phyloP scores from a whole-genome alignment of 2,113 vertebrate genomes.

The Calyptomena viridis region DNA sequence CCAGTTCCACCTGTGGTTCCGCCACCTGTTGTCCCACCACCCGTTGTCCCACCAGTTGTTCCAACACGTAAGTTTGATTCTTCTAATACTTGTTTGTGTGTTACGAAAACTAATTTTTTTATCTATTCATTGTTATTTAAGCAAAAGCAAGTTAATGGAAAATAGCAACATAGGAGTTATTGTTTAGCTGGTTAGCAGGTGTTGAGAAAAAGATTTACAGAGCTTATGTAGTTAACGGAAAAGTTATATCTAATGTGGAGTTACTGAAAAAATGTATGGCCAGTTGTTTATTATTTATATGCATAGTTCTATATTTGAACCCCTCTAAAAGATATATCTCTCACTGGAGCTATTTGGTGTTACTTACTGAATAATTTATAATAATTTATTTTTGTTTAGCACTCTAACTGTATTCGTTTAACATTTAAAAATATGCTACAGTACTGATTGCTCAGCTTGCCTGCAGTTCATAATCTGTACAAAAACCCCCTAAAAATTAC shows the following conservation, averaged over 20 bases:
- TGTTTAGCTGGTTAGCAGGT: neutral
- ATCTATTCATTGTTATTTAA: neutral
- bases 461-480: neutral
- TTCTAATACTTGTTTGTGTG: neutral
- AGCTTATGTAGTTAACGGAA: neutral
- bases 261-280: neutral
- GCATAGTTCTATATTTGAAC: neutral
- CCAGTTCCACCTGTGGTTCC: slow-evolving; percentile 74
- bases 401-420: neutral
- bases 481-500: neutral
- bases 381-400: neutral
- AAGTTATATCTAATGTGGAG: neutral
- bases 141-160: neutral
- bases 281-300: neutral
- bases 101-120: neutral
- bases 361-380: neutral
- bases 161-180: neutral
- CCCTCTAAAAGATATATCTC: neutral
- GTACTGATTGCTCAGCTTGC: neutral
- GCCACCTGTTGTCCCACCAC: slow-evolving; percentile 81
- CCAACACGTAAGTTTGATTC: slow-evolving; percentile 81
- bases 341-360: neutral
- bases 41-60: slow-evolving; percentile 80
- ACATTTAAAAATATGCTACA: neutral
- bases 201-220: neutral